phyloP scores from a whole-genome alignment of 2,113 vertebrate genomes.

The Lontra canadensis region DNA sequence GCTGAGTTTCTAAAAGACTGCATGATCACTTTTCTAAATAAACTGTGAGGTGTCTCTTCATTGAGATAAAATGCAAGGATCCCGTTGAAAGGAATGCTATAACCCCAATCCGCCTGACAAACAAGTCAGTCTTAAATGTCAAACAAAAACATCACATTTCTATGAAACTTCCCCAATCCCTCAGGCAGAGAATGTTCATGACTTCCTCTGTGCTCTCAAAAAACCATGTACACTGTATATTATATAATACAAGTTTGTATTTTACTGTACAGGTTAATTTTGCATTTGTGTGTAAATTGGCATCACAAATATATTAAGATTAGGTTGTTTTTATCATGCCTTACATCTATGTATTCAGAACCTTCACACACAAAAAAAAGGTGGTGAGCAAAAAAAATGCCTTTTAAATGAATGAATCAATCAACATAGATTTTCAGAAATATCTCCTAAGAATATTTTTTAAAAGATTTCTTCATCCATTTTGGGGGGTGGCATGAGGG shows the following conservation, averaged over 20 bases:
- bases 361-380: background rate
- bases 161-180: background rate
- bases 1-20: background rate
- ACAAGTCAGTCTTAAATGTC: background rate
- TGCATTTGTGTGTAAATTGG: background rate
- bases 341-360: background rate
- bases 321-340: background rate
- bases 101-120: background rate
- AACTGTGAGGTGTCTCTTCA: background rate
- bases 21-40: background rate
- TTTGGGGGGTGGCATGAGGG: background rate
- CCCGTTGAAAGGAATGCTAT: background rate
- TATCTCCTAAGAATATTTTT: background rate
- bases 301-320: background rate
- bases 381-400: background rate
- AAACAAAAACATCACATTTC: background rate
- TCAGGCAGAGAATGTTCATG: background rate
- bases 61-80: background rate
- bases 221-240: fast-evolving
- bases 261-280: background rate
- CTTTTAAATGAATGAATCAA: background rate
- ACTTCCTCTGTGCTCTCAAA: background rate
- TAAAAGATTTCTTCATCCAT: background rate
- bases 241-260: background rate
- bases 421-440: background rate